A percentile compares a stretch with the other conserved stretches of the same genome.
Evolutionary conservation across 2,113 vertebrate genomes (phyloP).

Genomic region (Myrmecobius fasciatus): DNA sequence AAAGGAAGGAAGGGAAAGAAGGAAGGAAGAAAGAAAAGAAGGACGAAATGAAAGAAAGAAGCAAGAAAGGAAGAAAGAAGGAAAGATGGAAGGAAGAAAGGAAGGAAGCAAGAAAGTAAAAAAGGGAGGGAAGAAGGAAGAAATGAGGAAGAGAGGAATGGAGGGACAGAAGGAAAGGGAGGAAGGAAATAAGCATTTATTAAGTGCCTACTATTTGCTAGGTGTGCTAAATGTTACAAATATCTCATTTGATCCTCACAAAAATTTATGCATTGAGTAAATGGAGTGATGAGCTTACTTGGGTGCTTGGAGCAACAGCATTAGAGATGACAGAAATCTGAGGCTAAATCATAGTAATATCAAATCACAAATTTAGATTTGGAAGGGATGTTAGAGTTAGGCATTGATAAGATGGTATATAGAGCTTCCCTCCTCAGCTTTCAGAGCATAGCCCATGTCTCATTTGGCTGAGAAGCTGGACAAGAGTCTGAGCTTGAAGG

Average conservation of each 20-base stretch:
- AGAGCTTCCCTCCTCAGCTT: not conserved
- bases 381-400: not conserved
- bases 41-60: too few species aligned
- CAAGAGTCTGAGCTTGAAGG: not conserved
- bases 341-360: not conserved
- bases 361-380: not conserved
- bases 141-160: not conserved
- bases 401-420: too few species aligned
- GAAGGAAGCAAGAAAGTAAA: too few species aligned
- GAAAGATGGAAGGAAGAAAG: not conserved
- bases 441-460: not conserved
- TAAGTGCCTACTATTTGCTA: not conserved
- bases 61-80: not conserved
- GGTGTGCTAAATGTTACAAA: not conserved
- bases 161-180: not conserved
- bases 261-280: not conserved
- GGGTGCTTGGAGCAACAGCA: not conserved
- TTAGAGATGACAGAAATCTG: not conserved
- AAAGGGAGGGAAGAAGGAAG: too few species aligned
- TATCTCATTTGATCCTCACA: not conserved
- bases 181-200: not conserved
- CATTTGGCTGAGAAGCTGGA: not conserved
- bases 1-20: not conserved
- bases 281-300: not conserved
- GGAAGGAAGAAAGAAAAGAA: not conserved